Evolutionary conservation across 2,888 invertebrate genomes (phyloP), one percentile per base, ranked within the genome.

Genomic region (Crocallis elinguaria): DNA sequence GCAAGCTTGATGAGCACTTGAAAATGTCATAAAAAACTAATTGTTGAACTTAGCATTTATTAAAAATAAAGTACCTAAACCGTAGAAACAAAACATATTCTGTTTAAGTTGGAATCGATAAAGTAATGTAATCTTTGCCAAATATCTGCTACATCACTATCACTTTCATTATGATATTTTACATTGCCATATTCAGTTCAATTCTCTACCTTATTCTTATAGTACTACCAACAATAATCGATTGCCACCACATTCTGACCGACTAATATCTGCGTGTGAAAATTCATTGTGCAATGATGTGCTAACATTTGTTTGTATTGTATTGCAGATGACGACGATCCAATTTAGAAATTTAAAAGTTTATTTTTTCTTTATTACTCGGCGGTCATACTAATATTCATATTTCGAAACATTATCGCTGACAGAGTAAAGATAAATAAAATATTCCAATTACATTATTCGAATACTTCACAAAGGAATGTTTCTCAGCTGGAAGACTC

Each of bases 261-360:
- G 73, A 72, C 71, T 73, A 67, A 70, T 69, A 76, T 72, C 70
- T 72, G 79, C 85, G 86, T 86, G 86, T 75, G 84, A 87, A 84
- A 79, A 75, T 64, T 45, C 65, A 73, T 84, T 84, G 66, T 64
- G 86, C 69, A 86, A 86, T 62, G 53, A 67, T 87, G 71, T 81
- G 74, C 85, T 69, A 85, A 84, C 62, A 68, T 62, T 66, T 75
- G 69, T 76, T 79, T 79, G 78, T 72, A 73, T 77, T 77, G 73
- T 80, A 69, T 79, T 81, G 77, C 78, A 66, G 71, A 69, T 69
- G 66, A 66, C 64, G 75, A 75, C 35, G 51, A 42, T 79, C 79
- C 57, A 72, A 77, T 82, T 83, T 78, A 78, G 77, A 81, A 82
- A 83, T 77, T 70, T 52, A 66, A 63, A 66, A 65, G 69, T 70